Percentiles rank a stretch among this genome's conserved stretches.
phyloP scores from a whole-genome alignment of 1,140 invertebrate species.

The Drosophila punjabiensis region DNA sequence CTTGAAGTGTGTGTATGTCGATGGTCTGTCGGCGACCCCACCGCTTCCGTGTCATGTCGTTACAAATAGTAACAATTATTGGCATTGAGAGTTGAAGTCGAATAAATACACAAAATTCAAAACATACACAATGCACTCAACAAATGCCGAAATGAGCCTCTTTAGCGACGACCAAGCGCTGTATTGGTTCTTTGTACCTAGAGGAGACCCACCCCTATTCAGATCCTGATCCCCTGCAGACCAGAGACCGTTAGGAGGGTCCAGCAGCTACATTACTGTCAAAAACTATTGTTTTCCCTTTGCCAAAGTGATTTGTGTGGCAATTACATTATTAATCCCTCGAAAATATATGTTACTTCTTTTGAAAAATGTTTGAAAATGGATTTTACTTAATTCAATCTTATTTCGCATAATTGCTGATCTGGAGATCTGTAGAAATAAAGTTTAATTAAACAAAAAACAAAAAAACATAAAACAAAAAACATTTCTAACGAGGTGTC shows the following conservation, averaged over 20 bases:
- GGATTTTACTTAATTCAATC: constrained; percentile 31
- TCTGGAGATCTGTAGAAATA: neutral
- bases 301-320: constrained; percentile 61
- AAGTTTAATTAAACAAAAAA: constrained; percentile 1
- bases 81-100: constrained; percentile 70
- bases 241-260: constrained; percentile 13
- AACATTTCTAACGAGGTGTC: neutral
- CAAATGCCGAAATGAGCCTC: constrained; percentile 66
- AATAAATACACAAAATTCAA: constrained; percentile 57
- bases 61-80: constrained; percentile 81
- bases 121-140: constrained; percentile 44
- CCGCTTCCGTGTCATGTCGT: constrained; percentile 61
- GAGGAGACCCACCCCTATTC: constrained; percentile 13
- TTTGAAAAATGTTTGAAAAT: constrained; percentile 38
- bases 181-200: constrained; percentile 29
- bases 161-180: constrained; percentile 54
- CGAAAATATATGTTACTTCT: constrained; percentile 22
- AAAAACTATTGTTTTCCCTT: constrained; percentile 42
- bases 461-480: too few species aligned
- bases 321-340: constrained; percentile 80
- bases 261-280: constrained; percentile 6
- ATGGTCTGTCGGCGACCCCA: constrained; percentile 28
- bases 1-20: constrained; percentile 56
- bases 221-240: constrained; percentile 22
- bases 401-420: constrained; percentile 5